Percentiles rank a stretch among this genome's conserved stretches.
Conservation (phyloP, 2,888 invertebrate genomes). For the Pristionchus arcanus region DNA sequence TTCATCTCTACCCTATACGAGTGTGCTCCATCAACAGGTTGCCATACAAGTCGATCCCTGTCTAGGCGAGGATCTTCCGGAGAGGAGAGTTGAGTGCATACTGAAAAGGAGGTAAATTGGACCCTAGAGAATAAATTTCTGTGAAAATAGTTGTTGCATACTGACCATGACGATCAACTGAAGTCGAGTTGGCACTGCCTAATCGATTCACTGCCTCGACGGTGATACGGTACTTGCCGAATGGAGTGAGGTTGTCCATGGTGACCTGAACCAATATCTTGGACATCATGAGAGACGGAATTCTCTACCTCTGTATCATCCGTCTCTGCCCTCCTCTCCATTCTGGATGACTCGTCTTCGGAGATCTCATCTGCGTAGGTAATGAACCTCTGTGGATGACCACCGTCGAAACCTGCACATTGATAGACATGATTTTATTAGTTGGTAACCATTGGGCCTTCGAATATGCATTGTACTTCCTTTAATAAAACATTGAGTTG, state of each 20-base stretch:
- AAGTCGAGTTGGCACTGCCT: conserved; percentile 48
- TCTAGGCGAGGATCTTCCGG: conserved; percentile 55
- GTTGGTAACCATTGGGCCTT: neutral
- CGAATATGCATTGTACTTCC: too few species aligned
- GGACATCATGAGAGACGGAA: too few species aligned
- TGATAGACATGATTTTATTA: neutral
- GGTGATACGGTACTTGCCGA: conserved; percentile 51
- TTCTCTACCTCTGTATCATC: conserved; percentile 4
- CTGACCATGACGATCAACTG: conserved; percentile 51
- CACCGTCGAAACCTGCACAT: conserved; percentile 42
- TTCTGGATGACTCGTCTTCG: neutral
- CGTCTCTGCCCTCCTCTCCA: conserved; percentile 36
- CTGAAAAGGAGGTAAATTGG: neutral
- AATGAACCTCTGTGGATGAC: conserved; percentile 43
- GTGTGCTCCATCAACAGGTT: conserved; percentile 62
- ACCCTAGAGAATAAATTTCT: neutral
- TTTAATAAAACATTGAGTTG: too few species aligned
- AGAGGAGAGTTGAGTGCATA: conserved; percentile 48
- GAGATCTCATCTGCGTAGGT: neutral
- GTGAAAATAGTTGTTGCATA: neutral
- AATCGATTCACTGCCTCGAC: conserved; percentile 51
- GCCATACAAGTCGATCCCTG: conserved; percentile 58
- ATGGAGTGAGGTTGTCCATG: conserved; percentile 18
- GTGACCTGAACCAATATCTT: conserved; percentile 4
- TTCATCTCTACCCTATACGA: conserved; percentile 65